Base-by-base conservation (phyloP, 2,797 vertebrate genomes). In the Aplochiton taeniatus region DNA sequence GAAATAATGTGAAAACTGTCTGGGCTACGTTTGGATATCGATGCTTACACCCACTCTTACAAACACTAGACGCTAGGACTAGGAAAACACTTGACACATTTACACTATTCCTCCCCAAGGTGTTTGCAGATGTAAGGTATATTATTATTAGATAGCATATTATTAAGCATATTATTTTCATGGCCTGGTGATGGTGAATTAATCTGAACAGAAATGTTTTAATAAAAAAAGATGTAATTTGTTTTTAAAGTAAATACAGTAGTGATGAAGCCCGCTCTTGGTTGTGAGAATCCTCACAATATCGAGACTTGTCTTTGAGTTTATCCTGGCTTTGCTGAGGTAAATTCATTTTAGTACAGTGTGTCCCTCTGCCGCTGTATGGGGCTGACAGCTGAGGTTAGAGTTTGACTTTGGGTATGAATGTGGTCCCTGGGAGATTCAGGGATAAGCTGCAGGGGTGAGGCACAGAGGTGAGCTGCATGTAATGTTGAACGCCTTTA, bases 1-100 rank as follows among this genome's bases (percentile, higher is more conserved):
- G 66, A 73, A 31, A 82, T 85, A 85, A 91, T 88, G 85, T 90
- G 88, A 90, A 89, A 81, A 80, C 70, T 83, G 83, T 86, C 85
- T 90, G 87, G 87, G 85, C 83, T 82, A 75, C 73, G 46, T 73
- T 68, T 74, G 74, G 69, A 73, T 77, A 63, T 61, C 70, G 70
- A 67, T 69, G 61, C 31, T 31, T 31, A 31, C 31, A 20, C 66
- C 43, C 72, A 81, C 71, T 77, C 18, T 31, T 14, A 47, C 19
- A 57, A 77, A 69, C 60, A 45, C 17, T 11, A 56, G 3, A 14
- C 12, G 1, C 14, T 16, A 41, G 50, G 1, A 17, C 17, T 17
- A 9, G 3, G n/a, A 13, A 31, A 31, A 31, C 31, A 31, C 31
- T 31, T 31, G 31, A 73, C 66, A 65, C 48, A 76, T 64, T 61